Conservation (phyloP, 2,113 vertebrate species). For the Corythornis madagascariensis region DNA sequence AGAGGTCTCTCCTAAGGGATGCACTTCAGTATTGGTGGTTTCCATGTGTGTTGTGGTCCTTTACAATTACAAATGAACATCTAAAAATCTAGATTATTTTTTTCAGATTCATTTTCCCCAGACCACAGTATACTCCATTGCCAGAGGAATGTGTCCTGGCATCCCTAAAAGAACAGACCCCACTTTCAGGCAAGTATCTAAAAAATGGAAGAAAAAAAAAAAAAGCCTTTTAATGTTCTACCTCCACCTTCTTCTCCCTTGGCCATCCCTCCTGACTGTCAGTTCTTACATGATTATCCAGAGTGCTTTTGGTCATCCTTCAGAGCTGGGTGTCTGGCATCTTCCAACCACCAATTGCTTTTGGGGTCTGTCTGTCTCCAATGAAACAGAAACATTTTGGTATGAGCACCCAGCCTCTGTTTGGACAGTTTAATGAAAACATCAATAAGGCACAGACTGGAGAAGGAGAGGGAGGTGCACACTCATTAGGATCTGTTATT, state of each 20-base stretch:
- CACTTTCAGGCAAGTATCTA: neutral
- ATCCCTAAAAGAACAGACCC: neutral
- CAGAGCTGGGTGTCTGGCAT: neutral
- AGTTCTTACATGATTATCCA: neutral
- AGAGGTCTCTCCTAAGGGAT: neutral
- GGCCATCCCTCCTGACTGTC: neutral
- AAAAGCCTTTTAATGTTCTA: neutral
- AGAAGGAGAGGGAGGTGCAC: slow-evolving; percentile 1
- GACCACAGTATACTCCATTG: neutral
- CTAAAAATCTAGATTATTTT: rapidly evolving
- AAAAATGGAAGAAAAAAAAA: neutral
- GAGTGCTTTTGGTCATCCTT: neutral
- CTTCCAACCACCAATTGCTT: neutral
- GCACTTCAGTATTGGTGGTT: neutral
- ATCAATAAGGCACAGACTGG: neutral
- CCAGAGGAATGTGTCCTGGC: neutral
- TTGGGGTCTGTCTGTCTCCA: neutral
- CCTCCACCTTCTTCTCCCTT: neutral
- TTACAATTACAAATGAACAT: neutral
- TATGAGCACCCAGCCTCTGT: neutral
- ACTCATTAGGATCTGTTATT: slow-evolving; percentile 37
- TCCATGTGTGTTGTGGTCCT: neutral
- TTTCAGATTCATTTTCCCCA: neutral
- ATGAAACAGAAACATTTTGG: slow-evolving; percentile 19
- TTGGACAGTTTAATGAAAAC: slow-evolving; percentile 43